A percentile compares a stretch with the other conserved stretches of the same genome.
These are phyloP conservation scores for Zaprionus kolodkinae DNA, from an alignment of 1,140 invertebrate species.

Conservation along the genomic window DNA sequence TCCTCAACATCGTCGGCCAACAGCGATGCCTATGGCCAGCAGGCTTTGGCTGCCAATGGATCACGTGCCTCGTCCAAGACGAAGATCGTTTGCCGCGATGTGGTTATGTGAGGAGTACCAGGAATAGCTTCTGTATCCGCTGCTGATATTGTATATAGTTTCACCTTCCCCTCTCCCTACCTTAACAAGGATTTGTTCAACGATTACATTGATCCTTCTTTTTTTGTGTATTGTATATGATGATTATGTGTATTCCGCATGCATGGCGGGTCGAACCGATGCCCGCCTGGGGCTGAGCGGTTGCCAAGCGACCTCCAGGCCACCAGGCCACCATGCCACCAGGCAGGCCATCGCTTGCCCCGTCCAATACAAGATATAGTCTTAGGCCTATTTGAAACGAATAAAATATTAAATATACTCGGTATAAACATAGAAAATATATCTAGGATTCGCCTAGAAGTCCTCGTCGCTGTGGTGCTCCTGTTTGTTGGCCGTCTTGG, in stretches of 20 bases:
- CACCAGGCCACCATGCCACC: conserved; percentile 31
- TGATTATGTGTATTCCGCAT: conserved; percentile 38
- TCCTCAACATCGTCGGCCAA: conserved; percentile 68
- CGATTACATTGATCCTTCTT: conserved; percentile 1
- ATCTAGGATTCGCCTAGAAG: conserved; percentile 58
- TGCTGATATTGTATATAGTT: conserved; percentile 24
- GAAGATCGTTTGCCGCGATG: conserved; percentile 57
- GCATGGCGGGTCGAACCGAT: too few relatives aligned
- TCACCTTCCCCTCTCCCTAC: neutral
- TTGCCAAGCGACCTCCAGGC: too few relatives aligned
- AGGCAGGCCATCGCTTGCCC: conserved; percentile 24
- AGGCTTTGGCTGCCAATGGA: conserved; percentile 5
- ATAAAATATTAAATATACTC: conserved; percentile 67
- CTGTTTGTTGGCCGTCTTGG: conserved; percentile 71
- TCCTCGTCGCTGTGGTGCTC: conserved; percentile 83
- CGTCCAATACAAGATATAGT: conserved; percentile 37
- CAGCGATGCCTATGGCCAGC: conserved; percentile 51
- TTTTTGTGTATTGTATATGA: conserved; percentile 18
- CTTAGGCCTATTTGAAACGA: conserved; percentile 51
- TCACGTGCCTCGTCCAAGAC: conserved; percentile 71
- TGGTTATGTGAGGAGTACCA: conserved; percentile 15
- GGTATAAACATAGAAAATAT: conserved; percentile 44
- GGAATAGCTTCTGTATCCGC: too few relatives aligned
- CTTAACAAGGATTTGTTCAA: neutral
- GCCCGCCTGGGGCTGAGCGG: conserved; percentile 14